Conservation (phyloP, 2,888 invertebrate genomes). For the Notocelia uddmanniana region DNA sequence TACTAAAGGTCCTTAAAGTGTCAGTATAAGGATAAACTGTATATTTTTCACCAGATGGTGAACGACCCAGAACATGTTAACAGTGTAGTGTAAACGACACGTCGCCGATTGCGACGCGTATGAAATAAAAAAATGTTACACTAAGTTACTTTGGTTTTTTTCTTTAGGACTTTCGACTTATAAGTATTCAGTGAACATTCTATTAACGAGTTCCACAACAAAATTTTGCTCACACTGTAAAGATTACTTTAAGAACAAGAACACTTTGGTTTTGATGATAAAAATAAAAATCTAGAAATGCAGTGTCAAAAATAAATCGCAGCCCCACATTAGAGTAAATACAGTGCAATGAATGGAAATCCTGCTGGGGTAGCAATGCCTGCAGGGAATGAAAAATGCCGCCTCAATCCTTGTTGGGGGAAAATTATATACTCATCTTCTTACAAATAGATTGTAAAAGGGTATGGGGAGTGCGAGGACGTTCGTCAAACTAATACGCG, state of each 20-base stretch:
- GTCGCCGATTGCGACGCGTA: slow-evolving; percentile 5
- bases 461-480: slow-evolving; percentile 61
- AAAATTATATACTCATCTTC: slow-evolving; percentile 79
- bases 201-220: no score
- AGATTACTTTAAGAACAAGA: not conserved
- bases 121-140: slow-evolving; percentile 1
- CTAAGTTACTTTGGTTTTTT: not conserved
- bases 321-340: slow-evolving; percentile 46
- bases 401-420: slow-evolving; percentile 66
- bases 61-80: slow-evolving; percentile 25
- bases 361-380: slow-evolving; percentile 59
- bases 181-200: no score
- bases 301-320: slow-evolving; percentile 7
- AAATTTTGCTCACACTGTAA: no score
- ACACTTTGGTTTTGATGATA: not conserved
- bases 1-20: not conserved
- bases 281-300: slow-evolving; percentile 11
- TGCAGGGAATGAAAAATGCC: slow-evolving; percentile 72
- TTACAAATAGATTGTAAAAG: slow-evolving; percentile 80
- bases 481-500: slow-evolving; percentile 70
- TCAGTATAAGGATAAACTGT: slow-evolving; percentile 10
- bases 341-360: slow-evolving; percentile 55
- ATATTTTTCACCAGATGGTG: slow-evolving; percentile 8
- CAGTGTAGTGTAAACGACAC: not conserved
- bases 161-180: not conserved